These are phyloP conservation scores for Serripes groenlandicus DNA, from an alignment of 2,888 invertebrate species.

Conservation along the genomic window DNA sequence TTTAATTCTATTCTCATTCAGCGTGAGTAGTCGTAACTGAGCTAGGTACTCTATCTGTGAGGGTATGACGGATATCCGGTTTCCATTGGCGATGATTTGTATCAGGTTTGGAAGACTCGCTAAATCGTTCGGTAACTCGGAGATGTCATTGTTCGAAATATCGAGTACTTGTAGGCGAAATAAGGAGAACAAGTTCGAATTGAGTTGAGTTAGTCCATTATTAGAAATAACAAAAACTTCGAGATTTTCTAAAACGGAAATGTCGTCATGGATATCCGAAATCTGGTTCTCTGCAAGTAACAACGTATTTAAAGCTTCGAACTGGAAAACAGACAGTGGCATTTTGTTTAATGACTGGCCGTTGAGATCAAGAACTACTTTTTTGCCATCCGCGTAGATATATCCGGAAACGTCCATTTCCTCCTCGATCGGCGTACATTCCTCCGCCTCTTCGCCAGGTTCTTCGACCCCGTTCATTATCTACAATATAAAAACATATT, in stretches of 20 bases:
- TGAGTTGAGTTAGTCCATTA: conserved; percentile 76
- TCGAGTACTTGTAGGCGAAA: conserved; percentile 76
- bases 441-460: conserved; percentile 46
- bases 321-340: conserved; percentile 71
- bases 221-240: conserved; percentile 76
- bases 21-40: conserved; percentile 72
- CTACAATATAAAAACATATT: conserved; percentile 20
- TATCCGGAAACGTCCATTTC: conserved; percentile 66
- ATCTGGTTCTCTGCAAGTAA: conserved; percentile 79
- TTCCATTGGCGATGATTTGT: conserved; percentile 77
- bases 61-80: conserved; percentile 77
- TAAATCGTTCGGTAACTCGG: conserved; percentile 74
- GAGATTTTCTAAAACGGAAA: conserved; percentile 73
- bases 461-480: conserved; percentile 43
- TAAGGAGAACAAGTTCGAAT: conserved; percentile 72
- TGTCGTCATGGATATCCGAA: conserved; percentile 77
- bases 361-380: conserved; percentile 72
- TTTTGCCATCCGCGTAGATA: conserved; percentile 71
- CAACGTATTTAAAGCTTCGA: conserved; percentile 74
- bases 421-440: conserved; percentile 51
- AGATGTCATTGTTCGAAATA: conserved; percentile 81
- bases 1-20: conserved; percentile 80
- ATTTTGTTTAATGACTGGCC: conserved; percentile 67
- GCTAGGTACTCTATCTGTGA: conserved; percentile 73
- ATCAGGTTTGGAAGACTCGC: conserved; percentile 70